Base-by-base conservation (phyloP, 2,797 vertebrate species). In the Presbytis comata region DNA sequence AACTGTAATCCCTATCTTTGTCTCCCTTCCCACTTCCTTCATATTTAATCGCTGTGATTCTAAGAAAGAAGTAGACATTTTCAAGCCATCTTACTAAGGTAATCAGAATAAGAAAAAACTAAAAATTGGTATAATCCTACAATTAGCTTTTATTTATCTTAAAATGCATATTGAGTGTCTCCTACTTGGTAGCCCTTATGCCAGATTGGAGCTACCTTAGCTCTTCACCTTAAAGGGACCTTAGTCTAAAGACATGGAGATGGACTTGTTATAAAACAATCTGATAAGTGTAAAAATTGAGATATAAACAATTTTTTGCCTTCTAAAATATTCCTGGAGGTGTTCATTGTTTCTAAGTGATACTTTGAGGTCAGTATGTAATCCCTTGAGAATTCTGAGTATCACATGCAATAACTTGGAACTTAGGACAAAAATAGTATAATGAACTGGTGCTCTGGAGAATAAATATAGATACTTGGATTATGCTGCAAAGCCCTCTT, bases 361-460 rank as follows among this genome's bases (percentile, higher is more conserved):
- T 67, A 22, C 61, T 79, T 92, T 93, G 70, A 96, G 90, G 76
- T 97, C 88, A 67, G 5, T 75, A 76, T 75, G 41, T n/a, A 90
- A 24, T 70, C 74, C 88, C 26, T 91, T 93, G 53, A 95, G 88
- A 75, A 93, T 91, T 94, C 64, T 50, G 57, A 82, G 78, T 81
- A 70, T 95, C 87, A 75, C 46, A 75, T 85, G 64, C 59, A 93
- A 92, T 95, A 78, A 95, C 96, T 89, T 90, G 61, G 76, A 97
- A 85, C n/a, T 89, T 57, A 19, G 85, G 87, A 92, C 74, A 93
- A 82, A 97, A 93, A 95, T 87, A 93, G 64, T 39, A 3, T 85
- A 85, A 94, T 79, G 76, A 88, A 22, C 50, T 80, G 24, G 75
- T 48, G 36, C 82, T 72, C 82, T 46, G 39, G 53, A 94, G 87